Evolutionary conservation across 2,888 invertebrate species (phyloP).

Genomic region (Biston betularia): DNA sequence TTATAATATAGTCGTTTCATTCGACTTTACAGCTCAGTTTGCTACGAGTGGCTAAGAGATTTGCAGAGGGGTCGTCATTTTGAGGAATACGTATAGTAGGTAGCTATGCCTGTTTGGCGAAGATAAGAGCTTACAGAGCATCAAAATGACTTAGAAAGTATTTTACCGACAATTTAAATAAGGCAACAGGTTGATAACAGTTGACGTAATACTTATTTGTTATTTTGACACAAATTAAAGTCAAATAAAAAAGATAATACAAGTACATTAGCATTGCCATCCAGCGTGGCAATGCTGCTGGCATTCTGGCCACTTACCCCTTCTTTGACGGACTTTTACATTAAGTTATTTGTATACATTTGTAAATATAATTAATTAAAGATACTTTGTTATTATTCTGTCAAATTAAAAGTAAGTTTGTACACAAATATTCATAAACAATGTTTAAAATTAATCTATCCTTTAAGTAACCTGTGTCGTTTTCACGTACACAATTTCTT

Average conservation of each 20-base stretch:
- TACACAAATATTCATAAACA: too few species aligned
- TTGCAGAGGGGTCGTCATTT: slow-evolving; percentile 45
- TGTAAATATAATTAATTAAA: too few species aligned
- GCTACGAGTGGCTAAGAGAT: slow-evolving; percentile 40
- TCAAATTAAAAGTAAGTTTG: too few species aligned
- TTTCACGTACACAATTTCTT: too few species aligned
- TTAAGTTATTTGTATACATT: too few species aligned
- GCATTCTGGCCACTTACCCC: too few species aligned
- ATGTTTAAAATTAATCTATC: too few species aligned
- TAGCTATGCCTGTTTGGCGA: slow-evolving; percentile 64
- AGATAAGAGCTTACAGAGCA: slow-evolving; percentile 75
- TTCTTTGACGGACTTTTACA: too few species aligned
- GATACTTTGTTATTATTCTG: too few species aligned
- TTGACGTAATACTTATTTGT: not conserved
- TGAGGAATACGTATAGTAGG: slow-evolving; percentile 38
- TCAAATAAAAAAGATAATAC: not conserved
- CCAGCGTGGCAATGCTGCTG: too few species aligned
- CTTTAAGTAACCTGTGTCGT: too few species aligned
- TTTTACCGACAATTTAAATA: slow-evolving; percentile 72
- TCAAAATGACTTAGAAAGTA: slow-evolving; percentile 74
- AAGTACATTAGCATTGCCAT: too few species aligned
- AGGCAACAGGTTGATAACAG: slow-evolving; percentile 55
- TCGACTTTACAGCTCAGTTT: slow-evolving; percentile 39
- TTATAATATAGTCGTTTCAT: slow-evolving; percentile 37
- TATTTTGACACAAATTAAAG: not conserved